Evolutionary conservation across 2,888 invertebrate genomes (phyloP).

Genomic region (Morpho helenor): DNA sequence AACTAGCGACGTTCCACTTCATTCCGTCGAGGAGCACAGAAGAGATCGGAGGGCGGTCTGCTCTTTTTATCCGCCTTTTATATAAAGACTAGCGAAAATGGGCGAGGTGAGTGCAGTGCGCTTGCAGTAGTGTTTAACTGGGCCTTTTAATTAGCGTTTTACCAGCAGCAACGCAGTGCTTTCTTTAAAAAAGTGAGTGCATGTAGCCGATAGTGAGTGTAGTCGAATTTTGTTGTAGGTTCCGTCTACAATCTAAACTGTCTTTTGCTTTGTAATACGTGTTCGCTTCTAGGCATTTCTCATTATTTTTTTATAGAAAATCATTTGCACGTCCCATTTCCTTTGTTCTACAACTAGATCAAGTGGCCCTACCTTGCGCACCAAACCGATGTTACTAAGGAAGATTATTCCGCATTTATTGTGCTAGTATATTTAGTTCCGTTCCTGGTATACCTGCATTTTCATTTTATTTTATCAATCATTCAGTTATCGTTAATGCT

Average conservation of each 20-base stretch:
- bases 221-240: conserved; percentile 36
- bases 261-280: conserved; percentile 47
- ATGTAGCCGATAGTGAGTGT: conserved; percentile 61
- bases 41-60: conserved; percentile 70
- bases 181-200: conserved; percentile 67
- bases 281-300: conserved; percentile 44
- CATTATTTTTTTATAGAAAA: conserved; percentile 34
- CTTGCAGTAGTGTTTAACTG: conserved; percentile 71
- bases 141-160: conserved; percentile 55
- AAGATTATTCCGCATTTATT: conserved; percentile 9
- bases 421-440: conserved; percentile 11
- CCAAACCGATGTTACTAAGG: conserved; percentile 25
- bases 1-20: conserved; percentile 73
- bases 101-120: conserved; percentile 77
- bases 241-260: conserved; percentile 30
- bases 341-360: conserved; percentile 47
- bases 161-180: conserved; percentile 48
- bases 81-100: conserved; percentile 76
- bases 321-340: conserved; percentile 47
- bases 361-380: conserved; percentile 31
- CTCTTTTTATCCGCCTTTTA: conserved; percentile 71
- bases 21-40: conserved; percentile 70
- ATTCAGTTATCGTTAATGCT: conserved; percentile 17
- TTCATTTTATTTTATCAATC: conserved; percentile 13
- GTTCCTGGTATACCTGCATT: conserved; percentile 1